phyloP scores from a whole-genome alignment of 2,888 invertebrate species.

The Saturnia pavonia region DNA sequence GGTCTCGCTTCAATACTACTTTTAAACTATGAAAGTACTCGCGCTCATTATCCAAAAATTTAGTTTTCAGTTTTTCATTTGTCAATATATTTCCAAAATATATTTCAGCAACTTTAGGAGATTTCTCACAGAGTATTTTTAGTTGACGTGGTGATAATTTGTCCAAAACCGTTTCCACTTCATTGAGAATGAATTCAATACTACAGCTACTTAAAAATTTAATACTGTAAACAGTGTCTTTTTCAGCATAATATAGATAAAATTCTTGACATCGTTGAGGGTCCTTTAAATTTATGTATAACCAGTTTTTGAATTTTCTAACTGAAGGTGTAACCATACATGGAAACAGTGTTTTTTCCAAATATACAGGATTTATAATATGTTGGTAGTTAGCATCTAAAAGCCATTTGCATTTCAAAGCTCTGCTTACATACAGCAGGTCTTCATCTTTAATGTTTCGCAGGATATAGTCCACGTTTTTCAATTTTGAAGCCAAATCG shows the following conservation, averaged over 20 bases:
- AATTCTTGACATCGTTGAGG: slow-evolving; percentile 31
- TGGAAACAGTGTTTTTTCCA: slow-evolving; percentile 55
- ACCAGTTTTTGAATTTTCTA: slow-evolving; percentile 32
- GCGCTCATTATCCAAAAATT: slow-evolving; percentile 23
- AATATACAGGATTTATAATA: slow-evolving; percentile 54
- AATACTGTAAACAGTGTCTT: slow-evolving; percentile 28
- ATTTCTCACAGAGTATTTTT: slow-evolving; percentile 34
- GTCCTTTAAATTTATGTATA: slow-evolving; percentile 29
- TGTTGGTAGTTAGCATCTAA: slow-evolving; percentile 40
- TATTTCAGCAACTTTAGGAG: slow-evolving; percentile 27
- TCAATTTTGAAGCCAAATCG: slow-evolving; percentile 53
- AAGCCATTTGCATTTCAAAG: slow-evolving; percentile 58
- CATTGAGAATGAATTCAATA: slow-evolving; percentile 22
- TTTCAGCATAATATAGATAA: slow-evolving; percentile 31
- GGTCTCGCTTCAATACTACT: slow-evolving; percentile 28
- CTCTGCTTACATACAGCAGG: slow-evolving; percentile 62
- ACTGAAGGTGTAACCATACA: slow-evolving; percentile 55
- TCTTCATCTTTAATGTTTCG: slow-evolving; percentile 55
- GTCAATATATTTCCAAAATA: slow-evolving; percentile 29
- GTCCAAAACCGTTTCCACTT: slow-evolving; percentile 27
- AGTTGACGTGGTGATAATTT: slow-evolving; percentile 33
- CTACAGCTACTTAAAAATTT: slow-evolving; percentile 33
- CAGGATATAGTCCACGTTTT: slow-evolving; percentile 52
- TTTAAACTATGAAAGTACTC: slow-evolving; percentile 26
- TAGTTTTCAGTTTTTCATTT: slow-evolving; percentile 22